Evolutionary conservation across 2,797 vertebrate genomes (phyloP), one percentile per base, ranked within the genome.

Genomic region (Knipowitschia caucasica): DNA sequence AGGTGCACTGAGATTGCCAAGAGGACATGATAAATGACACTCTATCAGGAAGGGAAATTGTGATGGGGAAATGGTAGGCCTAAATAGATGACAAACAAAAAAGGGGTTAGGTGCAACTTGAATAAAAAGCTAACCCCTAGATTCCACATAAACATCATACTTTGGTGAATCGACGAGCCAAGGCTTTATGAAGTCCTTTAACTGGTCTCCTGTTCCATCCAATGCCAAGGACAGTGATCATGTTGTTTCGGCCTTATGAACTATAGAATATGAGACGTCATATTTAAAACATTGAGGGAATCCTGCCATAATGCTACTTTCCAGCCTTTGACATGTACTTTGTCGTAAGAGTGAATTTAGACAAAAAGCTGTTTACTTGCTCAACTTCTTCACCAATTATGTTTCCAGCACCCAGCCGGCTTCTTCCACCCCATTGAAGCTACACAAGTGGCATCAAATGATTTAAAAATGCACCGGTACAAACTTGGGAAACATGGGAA

Each of bases 101-200:
- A n/a, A n/a, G n/a, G n/a, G n/a, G n/a, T n/a, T n/a, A n/a, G n/a
- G n/a, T n/a, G n/a, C n/a, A n/a, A n/a, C n/a, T n/a, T n/a, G n/a
- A n/a, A 1, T 3, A 4, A 1, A 4, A 1, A 3, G 3, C 6
- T 2, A 3, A 2, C 3, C 6, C 3, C 10, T 2, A 2, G 10
- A 10, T 9, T 29, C 26, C 26, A 29, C 4, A 29, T 4, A 4
- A 4, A 33, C 30, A 4, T 33, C 30, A 4, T 38, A 38, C 17
- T 38, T 38, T 38, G 36, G 3, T 38, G 36, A 5, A 38, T 2
- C 36, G 17, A 18, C 33, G 2, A n/a, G 33, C 33, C 33, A 35
- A 10, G 4, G 30, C 5, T 33, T 33, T 33, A 10, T 33, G 15
- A 2, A 36, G 34, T 3, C 14, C 34, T 15, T 38, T 17, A 1